Conservation (phyloP, 2,797 vertebrate genomes). For the Pseudotriccus pelzelni region DNA sequence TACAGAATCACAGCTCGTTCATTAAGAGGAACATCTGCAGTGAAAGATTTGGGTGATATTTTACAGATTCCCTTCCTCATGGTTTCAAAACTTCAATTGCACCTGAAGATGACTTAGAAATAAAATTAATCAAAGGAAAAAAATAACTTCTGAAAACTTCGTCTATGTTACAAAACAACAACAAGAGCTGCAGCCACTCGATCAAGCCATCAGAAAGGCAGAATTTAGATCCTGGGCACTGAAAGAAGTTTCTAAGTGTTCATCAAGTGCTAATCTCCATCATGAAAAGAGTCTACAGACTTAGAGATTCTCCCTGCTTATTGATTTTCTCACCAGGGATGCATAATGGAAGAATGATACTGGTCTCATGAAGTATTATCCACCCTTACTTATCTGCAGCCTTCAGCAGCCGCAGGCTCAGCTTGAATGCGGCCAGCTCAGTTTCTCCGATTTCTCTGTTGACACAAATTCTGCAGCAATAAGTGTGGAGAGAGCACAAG, state of each 20-base stretch:
- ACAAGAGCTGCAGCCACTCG: neutral
- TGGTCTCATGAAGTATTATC: neutral
- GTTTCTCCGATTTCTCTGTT: neutral
- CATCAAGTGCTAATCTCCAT: neutral
- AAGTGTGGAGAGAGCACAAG: neutral
- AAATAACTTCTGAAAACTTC: neutral
- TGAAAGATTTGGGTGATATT: neutral
- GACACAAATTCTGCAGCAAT: neutral
- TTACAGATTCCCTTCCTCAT: neutral
- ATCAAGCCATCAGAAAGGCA: conserved; percentile 23
- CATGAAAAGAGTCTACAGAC: neutral
- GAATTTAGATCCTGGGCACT: neutral
- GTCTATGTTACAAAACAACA: neutral
- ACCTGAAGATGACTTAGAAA: neutral
- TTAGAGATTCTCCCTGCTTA: neutral
- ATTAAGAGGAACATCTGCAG: neutral
- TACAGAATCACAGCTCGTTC: neutral
- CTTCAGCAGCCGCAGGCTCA: neutral
- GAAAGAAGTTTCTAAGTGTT: neutral
- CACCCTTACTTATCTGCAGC: neutral
- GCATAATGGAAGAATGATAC: conserved; percentile 16
- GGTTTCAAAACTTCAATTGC: neutral
- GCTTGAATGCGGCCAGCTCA: neutral
- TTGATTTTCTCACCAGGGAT: conserved; percentile 36
- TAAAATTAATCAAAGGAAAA: neutral